phyloP scores from a whole-genome alignment of 2,888 invertebrate genomes.

The Dorcus parallelipipedus region DNA sequence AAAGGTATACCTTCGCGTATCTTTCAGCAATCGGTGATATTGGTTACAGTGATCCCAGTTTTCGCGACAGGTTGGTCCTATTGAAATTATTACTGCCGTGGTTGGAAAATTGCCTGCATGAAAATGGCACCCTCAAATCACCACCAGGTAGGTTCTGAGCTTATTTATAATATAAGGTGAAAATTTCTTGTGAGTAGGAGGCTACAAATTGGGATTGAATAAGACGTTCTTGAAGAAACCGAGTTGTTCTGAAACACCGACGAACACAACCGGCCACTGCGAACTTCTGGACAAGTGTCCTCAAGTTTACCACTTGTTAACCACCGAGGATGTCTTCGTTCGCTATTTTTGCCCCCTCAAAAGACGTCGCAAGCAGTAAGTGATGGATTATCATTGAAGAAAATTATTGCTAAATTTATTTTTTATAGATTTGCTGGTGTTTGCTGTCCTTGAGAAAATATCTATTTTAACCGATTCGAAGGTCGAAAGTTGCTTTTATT shows the following conservation, averaged over 20 bases:
- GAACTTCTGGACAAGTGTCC: conserved; percentile 20
- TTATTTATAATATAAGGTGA: too few relatives aligned
- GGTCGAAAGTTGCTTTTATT: too few relatives aligned
- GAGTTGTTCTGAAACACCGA: conserved; percentile 20
- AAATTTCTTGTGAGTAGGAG: conserved; percentile 12
- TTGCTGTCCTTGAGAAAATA: background rate
- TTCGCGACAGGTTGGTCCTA: too few relatives aligned
- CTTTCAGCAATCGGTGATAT: too few relatives aligned
- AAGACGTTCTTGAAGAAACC: conserved; percentile 19
- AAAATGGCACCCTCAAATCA: too few relatives aligned
- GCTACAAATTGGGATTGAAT: conserved; percentile 24
- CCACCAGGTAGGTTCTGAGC: too few relatives aligned
- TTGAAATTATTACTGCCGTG: too few relatives aligned
- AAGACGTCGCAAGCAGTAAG: background rate
- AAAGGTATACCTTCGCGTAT: too few relatives aligned
- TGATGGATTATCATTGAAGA: too few relatives aligned
- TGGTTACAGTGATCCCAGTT: too few relatives aligned
- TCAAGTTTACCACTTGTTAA: conserved; percentile 8
- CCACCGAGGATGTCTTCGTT: conserved; percentile 10
- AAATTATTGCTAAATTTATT: background rate
- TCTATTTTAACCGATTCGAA: too few relatives aligned
- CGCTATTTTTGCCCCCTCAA: conserved; percentile 10
- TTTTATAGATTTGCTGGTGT: background rate
- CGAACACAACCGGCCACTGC: conserved; percentile 22
- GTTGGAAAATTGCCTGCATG: too few relatives aligned